phyloP scores from a whole-genome alignment of 1,140 invertebrate genomes.

The Lineus longissimus region DNA sequence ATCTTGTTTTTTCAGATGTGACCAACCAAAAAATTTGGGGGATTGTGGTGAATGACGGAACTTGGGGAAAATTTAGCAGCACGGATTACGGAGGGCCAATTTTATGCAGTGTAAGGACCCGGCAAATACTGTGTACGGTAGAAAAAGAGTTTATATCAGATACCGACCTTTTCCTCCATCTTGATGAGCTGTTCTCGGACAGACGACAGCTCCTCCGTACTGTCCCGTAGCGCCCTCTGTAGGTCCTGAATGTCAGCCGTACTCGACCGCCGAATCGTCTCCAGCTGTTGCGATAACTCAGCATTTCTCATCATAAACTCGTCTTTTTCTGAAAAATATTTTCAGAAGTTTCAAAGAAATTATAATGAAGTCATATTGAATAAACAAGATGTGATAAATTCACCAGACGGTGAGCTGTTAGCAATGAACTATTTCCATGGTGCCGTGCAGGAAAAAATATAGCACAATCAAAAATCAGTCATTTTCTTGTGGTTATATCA shows the following conservation, averaged over 20 bases:
- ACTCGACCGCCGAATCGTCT: conserved; percentile 58
- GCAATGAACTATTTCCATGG: neutral
- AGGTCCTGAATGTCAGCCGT: conserved; percentile 51
- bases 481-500: neutral
- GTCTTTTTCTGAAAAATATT: conserved; percentile 65
- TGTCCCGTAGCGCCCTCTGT: conserved; percentile 15
- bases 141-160: neutral
- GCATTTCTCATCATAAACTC: conserved; percentile 73
- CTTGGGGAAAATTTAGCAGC: too few species aligned
- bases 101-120: too few species aligned
- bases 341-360: neutral
- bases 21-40: neutral
- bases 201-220: neutral
- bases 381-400: neutral
- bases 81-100: too few species aligned
- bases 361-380: neutral
- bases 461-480: neutral
- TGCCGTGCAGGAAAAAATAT: neutral
- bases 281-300: conserved; percentile 74
- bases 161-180: neutral
- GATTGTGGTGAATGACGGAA: too few species aligned
- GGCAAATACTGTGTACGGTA: too few species aligned
- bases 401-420: neutral
- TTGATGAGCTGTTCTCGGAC: neutral
- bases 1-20: neutral